Evolutionary conservation across 2,797 vertebrate genomes (phyloP).

Genomic region (Semaprochilodus insignis): DNA sequence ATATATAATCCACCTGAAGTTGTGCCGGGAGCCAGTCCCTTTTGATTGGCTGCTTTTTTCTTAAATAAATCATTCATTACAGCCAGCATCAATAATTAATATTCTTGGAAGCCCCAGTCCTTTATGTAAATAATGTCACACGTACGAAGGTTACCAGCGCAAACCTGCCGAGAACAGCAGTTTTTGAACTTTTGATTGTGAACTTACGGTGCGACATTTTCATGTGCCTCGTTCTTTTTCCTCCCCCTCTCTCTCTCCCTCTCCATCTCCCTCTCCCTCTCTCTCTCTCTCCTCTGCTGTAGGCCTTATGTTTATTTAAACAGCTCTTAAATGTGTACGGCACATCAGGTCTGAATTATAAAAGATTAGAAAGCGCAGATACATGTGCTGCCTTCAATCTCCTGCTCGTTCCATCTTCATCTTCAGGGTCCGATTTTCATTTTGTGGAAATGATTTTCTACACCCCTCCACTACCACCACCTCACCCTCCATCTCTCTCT

Average conservation of each 20-base stretch:
- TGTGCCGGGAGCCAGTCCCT: constrained; percentile 75
- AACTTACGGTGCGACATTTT: constrained; percentile 65
- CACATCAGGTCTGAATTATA: constrained; percentile 56
- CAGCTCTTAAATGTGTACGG: constrained; percentile 33
- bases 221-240: constrained; percentile 22
- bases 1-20: constrained; percentile 84
- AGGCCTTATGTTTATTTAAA: constrained; percentile 59
- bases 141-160: constrained; percentile 77
- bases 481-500: background rate
- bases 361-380: constrained; percentile 36
- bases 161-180: constrained; percentile 78
- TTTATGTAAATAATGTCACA: constrained; percentile 86
- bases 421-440: constrained; percentile 36
- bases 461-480: background rate
- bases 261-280: constrained; percentile 2
- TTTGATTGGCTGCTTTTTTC: constrained; percentile 79
- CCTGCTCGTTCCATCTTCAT: constrained; percentile 15
- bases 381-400: constrained; percentile 13
- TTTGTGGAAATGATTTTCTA: constrained; percentile 26
- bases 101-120: constrained; percentile 79
- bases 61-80: constrained; percentile 87
- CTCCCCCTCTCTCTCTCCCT: background rate
- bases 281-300: constrained; percentile 17
- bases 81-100: constrained; percentile 84
- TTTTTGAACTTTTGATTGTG: constrained; percentile 79